Percentiles rank a stretch among this genome's conserved stretches.
Conservation (phyloP, 2,797 vertebrate genomes). For the Dicrostonyx torquatus region DNA sequence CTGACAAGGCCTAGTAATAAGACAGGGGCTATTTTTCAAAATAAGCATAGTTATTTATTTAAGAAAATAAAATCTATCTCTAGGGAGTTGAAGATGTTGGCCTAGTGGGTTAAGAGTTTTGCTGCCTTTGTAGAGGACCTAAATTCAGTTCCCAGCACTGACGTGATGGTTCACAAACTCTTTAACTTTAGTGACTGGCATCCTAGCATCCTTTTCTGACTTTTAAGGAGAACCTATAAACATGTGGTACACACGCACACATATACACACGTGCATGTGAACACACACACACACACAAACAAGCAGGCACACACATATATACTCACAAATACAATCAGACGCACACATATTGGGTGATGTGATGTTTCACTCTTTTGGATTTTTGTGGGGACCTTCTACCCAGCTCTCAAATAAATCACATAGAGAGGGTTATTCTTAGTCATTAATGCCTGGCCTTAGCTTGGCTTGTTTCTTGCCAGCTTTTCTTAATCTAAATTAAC, state of each 20-base stretch:
- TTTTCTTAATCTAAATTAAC: too few relatives aligned
- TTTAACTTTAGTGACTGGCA: background rate
- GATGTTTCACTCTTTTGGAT: too few relatives aligned
- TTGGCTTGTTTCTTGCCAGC: too few relatives aligned
- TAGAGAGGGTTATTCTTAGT: too few relatives aligned
- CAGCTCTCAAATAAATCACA: too few relatives aligned
- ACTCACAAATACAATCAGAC: background rate
- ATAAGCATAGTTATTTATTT: background rate
- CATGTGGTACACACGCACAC: background rate
- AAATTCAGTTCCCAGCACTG: too few relatives aligned
- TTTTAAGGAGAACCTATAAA: background rate
- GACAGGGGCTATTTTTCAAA: background rate
- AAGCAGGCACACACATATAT: too few relatives aligned
- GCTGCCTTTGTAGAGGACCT: too few relatives aligned
- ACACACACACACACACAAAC: background rate
- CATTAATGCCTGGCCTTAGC: too few relatives aligned
- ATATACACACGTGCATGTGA: background rate
- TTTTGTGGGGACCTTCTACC: too few relatives aligned
- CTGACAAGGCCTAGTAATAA: background rate
- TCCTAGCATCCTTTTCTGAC: too few relatives aligned
- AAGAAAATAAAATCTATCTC: background rate
- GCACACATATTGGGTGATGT: too few relatives aligned
- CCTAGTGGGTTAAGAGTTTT: background rate
- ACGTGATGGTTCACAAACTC: background rate
- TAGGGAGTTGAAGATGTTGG: background rate